Percentiles rank a stretch among this genome's conserved stretches.
These are phyloP conservation scores for Momotus momota DNA, from an alignment of 2,797 vertebrate genomes.

Conservation along the genomic window DNA sequence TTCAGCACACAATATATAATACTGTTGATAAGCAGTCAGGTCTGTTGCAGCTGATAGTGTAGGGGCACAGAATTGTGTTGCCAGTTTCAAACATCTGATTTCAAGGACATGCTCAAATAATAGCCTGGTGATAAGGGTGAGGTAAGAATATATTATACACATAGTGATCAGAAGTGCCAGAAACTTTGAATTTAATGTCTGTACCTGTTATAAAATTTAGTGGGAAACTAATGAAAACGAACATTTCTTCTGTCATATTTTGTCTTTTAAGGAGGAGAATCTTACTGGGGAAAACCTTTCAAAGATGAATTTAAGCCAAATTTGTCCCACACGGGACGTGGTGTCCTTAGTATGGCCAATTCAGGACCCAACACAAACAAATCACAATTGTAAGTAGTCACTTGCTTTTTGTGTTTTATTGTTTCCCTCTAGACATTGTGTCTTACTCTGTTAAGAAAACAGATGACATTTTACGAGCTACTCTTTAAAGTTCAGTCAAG, in stretches of 20 bases:
- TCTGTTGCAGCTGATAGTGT: background rate
- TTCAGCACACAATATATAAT: background rate
- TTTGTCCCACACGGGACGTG: conserved; percentile 93
- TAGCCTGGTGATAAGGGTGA: background rate
- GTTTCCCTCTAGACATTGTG: conserved; percentile 12
- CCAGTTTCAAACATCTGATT: background rate
- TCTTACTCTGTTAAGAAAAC: conserved; percentile 33
- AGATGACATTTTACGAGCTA: background rate
- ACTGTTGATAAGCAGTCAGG: background rate
- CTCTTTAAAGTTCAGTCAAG: conserved; percentile 15
- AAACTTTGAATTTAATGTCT: background rate
- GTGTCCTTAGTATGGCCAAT: conserved; percentile 98
- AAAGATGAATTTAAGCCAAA: conserved; percentile 95
- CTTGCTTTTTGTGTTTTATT: background rate
- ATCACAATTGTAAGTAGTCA: conserved; percentile 94
- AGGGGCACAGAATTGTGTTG: background rate
- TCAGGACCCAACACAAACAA: conserved; percentile 96
- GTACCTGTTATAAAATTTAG: background rate
- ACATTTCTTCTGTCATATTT: background rate
- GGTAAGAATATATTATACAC: background rate
- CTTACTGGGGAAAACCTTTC: conserved; percentile 94
- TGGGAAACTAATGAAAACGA: background rate
- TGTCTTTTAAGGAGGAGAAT: conserved; percentile 88
- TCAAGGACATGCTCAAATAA: background rate
- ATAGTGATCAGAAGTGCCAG: background rate